Conservation (phyloP, 2,797 vertebrate species). For the Cirrhinus molitorella region DNA sequence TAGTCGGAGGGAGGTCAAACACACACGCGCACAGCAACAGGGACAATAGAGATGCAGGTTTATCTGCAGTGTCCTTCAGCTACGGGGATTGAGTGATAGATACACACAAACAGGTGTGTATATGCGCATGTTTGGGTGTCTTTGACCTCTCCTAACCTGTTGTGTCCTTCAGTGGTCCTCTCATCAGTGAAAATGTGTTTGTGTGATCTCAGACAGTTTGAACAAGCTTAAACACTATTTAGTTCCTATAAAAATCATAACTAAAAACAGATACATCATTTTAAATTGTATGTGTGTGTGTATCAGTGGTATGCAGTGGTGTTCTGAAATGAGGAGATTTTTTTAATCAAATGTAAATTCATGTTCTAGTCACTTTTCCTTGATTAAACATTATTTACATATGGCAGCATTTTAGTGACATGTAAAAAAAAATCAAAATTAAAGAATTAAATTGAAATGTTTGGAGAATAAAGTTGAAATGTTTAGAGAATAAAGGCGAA, state of each 20-base stretch:
- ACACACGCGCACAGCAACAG: slow-evolving; percentile 25
- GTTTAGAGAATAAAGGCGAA: no score
- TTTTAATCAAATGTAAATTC: no score
- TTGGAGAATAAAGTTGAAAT: no score
- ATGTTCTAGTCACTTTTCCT: no score
- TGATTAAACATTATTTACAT: no score
- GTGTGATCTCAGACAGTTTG: neutral
- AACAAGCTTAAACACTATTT: neutral
- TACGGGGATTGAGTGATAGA: slow-evolving; percentile 23
- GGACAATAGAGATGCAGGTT: slow-evolving; percentile 29
- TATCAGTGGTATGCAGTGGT: no score
- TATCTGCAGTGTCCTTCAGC: slow-evolving; percentile 52
- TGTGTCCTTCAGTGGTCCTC: slow-evolving; percentile 15
- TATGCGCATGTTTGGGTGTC: neutral
- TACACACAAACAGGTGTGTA: slow-evolving; percentile 24
- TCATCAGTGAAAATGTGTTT: slow-evolving; percentile 4
- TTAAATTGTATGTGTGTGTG: no score
- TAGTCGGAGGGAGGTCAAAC: slow-evolving; percentile 38
- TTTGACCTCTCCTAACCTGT: slow-evolving; percentile 13
- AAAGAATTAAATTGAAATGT: no score
- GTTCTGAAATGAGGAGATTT: no score
- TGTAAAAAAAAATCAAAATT: no score
- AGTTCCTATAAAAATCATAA: neutral
- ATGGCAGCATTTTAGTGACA: no score
- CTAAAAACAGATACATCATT: neutral